These are phyloP conservation scores for Cyclopterus lumpus DNA, from an alignment of 2,797 vertebrate genomes.

Conservation along the genomic window DNA sequence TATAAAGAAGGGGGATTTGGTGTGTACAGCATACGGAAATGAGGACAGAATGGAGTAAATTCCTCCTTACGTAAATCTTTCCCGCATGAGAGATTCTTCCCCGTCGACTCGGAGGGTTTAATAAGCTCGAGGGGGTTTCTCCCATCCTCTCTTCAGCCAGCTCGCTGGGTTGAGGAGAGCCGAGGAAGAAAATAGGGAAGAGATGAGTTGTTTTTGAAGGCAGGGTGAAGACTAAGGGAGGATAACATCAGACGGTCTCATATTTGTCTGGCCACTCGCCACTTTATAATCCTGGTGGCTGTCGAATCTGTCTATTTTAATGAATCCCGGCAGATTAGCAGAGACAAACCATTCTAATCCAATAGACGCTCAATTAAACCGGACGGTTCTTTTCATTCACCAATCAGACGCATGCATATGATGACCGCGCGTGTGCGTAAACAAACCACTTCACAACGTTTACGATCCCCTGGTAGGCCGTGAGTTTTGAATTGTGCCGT, in stretches of 20 bases:
- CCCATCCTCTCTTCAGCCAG: slow-evolving; percentile 34
- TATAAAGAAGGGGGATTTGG: slow-evolving; percentile 56
- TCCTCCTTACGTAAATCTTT: slow-evolving; percentile 57
- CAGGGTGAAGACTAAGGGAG: slow-evolving; percentile 27
- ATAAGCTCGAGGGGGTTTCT: slow-evolving; percentile 38
- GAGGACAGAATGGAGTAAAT: slow-evolving; percentile 59
- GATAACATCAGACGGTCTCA: slow-evolving; percentile 36
- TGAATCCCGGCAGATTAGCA: slow-evolving; percentile 62
- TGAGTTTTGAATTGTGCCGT: slow-evolving; percentile 12
- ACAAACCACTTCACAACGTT: background rate
- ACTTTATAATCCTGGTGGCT: slow-evolving; percentile 36
- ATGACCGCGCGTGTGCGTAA: background rate
- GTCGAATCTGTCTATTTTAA: slow-evolving; percentile 50
- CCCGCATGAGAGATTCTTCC: slow-evolving; percentile 55
- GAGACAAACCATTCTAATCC: slow-evolving; percentile 49
- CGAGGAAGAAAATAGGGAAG: slow-evolving; percentile 5
- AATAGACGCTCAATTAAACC: slow-evolving; percentile 12
- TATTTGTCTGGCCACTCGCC: slow-evolving; percentile 43
- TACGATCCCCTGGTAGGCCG: background rate
- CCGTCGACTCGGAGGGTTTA: slow-evolving; percentile 57
- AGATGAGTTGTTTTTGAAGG: slow-evolving; percentile 35
- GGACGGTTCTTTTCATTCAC: slow-evolving; percentile 33
- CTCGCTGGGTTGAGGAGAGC: slow-evolving; percentile 34
- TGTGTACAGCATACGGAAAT: slow-evolving; percentile 55
- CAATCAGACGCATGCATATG: slow-evolving; percentile 26